Evolutionary conservation across 2,113 vertebrate species (phyloP).

Genomic region (Nothocercus julius): DNA sequence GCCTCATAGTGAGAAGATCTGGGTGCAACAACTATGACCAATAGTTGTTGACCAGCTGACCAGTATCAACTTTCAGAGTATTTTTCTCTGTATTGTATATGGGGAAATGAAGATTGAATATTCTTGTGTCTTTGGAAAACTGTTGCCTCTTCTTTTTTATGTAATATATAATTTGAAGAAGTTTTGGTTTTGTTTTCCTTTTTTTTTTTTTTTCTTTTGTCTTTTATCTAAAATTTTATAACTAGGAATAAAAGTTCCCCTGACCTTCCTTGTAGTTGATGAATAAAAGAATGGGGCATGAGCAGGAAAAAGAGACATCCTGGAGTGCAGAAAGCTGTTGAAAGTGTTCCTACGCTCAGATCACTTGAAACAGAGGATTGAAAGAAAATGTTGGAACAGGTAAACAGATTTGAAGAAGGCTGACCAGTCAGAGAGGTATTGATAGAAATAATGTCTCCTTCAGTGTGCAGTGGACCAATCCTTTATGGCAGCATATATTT

Average conservation of each 20-base stretch:
- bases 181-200: rapidly evolving
- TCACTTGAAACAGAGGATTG: background rate
- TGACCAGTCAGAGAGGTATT: background rate
- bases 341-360: background rate
- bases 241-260: background rate
- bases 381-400: background rate
- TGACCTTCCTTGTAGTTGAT: background rate
- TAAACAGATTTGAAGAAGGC: background rate
- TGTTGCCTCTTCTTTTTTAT: background rate
- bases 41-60: background rate
- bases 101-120: background rate
- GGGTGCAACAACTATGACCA: background rate
- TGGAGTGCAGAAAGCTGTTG: background rate
- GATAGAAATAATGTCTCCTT: background rate
- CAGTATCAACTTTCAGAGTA: background rate
- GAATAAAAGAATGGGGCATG: background rate
- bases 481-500: background rate
- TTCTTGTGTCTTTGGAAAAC: background rate
- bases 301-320: background rate
- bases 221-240: background rate
- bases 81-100: background rate
- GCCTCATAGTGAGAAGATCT: background rate
- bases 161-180: background rate
- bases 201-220: background rate
- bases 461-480: background rate